Percentiles rank a stretch among this genome's conserved stretches.
These are phyloP conservation scores for Neogale vison DNA, from an alignment of 2,113 vertebrate species.

Conservation along the genomic window DNA sequence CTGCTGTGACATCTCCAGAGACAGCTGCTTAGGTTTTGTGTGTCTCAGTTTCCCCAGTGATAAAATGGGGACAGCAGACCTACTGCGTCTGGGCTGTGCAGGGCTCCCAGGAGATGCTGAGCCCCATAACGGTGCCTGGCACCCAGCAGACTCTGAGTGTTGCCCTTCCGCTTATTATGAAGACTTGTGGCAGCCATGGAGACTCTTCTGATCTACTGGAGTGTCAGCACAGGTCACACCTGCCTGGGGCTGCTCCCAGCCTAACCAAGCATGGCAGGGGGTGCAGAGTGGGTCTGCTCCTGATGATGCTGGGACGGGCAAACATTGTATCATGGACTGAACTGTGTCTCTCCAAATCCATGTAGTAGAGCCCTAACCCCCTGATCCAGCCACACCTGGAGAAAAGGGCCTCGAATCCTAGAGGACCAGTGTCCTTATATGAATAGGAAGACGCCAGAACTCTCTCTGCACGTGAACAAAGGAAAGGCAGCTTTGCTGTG, in stretches of 20 bases:
- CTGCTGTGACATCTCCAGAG: not conserved
- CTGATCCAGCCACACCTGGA: not conserved
- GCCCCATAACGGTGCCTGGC: not conserved
- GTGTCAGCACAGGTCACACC: not conserved
- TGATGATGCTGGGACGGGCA: not conserved
- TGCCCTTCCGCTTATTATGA: not conserved
- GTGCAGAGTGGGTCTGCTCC: not conserved
- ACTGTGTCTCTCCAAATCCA: not conserved
- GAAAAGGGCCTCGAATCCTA: not conserved
- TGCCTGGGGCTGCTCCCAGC: not conserved
- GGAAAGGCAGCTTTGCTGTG: not conserved
- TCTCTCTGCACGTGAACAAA: not conserved
- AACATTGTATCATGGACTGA: not conserved
- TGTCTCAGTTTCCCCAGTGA: not conserved
- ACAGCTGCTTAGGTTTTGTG: not conserved
- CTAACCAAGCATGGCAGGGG: not conserved
- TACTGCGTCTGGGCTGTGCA: rapidly evolving
- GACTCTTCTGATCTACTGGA: not conserved
- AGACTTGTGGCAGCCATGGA: not conserved
- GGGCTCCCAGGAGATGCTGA: rapidly evolving
- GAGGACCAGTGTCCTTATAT: no score
- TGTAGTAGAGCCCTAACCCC: not conserved
- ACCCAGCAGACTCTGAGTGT: not conserved
- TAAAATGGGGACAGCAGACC: not conserved
- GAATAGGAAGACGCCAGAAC: not conserved